Evolutionary conservation across 2,113 vertebrate species (phyloP).

Genomic region (Muntiacus muntjak): DNA sequence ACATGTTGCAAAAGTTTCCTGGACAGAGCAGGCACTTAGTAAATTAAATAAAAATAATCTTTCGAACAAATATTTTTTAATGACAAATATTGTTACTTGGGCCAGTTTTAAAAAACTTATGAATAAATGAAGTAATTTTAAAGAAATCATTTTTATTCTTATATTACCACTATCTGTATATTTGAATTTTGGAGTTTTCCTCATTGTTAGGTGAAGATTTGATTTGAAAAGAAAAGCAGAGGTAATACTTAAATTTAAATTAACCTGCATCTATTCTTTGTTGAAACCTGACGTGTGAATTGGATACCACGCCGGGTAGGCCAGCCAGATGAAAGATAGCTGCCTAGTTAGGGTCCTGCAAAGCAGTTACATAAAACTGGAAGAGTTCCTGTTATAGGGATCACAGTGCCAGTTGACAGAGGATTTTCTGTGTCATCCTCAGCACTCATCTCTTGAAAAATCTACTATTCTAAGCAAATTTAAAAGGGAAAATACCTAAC

Average conservation of each 20-base stretch:
- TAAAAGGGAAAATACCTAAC: not conserved
- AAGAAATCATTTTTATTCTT: not conserved
- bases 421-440: not conserved
- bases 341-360: not conserved
- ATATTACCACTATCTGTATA: not conserved
- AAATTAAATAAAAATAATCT: not conserved
- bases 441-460: not conserved
- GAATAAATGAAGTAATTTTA: not conserved
- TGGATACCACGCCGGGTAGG: not conserved
- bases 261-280: not conserved
- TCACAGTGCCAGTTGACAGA: not conserved
- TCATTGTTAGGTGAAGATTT: not conserved
- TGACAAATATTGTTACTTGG: not conserved
- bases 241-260: not conserved
- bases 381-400: not conserved
- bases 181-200: not conserved
- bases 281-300: not conserved
- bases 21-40: not conserved
- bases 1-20: not conserved
- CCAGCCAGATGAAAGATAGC: not conserved
- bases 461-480: not conserved
- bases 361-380: not conserved
- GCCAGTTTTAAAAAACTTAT: not conserved
- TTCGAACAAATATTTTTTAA: not conserved
- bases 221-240: not conserved